Evolutionary conservation across 2,888 invertebrate genomes (phyloP), one percentile per base, ranked within the genome.

Genomic region (Xestia xanthographa): DNA sequence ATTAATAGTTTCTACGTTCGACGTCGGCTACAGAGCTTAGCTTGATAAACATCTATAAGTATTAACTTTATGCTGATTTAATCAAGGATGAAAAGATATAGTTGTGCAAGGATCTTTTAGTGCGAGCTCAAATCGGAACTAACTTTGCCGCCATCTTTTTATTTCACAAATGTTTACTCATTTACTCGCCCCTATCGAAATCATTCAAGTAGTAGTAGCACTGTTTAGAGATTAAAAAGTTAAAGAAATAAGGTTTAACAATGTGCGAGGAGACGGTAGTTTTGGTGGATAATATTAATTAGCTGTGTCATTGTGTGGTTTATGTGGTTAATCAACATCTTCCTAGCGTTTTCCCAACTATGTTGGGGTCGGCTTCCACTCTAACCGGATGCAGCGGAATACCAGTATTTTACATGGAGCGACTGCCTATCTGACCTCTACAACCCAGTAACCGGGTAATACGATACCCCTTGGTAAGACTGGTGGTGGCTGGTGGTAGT

Each of bases 1-100:
- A 86, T 77, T 77, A 77, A 77, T 85, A 82, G 81, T 80, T 83
- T 68, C 72, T 77, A 73, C 72, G 77, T 75, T 79, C 20, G 26
- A 63, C 66, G 62, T 76, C 65, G 65, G 62, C 50, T n/a, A 5
- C n/a, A n/a, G n/a, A 76, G 72, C 63, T 72, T 41, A 53, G 66
- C 50, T 76, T 66, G 48, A 79, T 76, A 78, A 80, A 78, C 70
- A 78, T 62, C 62, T 45, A 78, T 79, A 80, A 50, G 22, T 43
- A 67, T 77, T 79, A 58, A 63, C 75, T 75, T 69, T 72, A 63
- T 43, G 34, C 66, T 70, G 63, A 74, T 66, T 72, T 66, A 65
- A 50, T 71, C 29, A 67, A 62, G n/a, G 43, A 66, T 48, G 29
- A 63, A 60, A 41, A 41, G 14, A n/a, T n/a, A 41, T 12, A n/a